These are phyloP conservation scores for Antennarius striatus DNA, from an alignment of 2,113 vertebrate species.

Conservation along the genomic window DNA sequence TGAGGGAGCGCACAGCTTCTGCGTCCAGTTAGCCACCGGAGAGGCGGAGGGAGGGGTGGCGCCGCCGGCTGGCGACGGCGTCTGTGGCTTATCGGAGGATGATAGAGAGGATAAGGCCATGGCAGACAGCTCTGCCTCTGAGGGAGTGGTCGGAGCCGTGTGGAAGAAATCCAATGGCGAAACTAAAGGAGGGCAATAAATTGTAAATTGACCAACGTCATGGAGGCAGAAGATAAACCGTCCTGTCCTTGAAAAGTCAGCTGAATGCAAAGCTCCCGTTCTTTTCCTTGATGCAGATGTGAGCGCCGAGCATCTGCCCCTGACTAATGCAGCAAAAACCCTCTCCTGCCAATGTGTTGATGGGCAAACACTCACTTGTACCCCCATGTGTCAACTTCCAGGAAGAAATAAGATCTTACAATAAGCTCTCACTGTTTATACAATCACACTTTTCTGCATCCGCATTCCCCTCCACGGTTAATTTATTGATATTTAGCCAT, in stretches of 20 bases:
- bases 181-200: slow-evolving; percentile 41
- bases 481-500: no score
- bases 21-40: slow-evolving; percentile 48
- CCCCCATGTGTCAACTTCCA: slow-evolving; percentile 43
- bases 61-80: slow-evolving; percentile 45
- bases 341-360: slow-evolving; percentile 51
- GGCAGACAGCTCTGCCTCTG: slow-evolving; percentile 60
- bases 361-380: slow-evolving; percentile 25
- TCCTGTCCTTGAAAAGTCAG: slow-evolving; percentile 18
- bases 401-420: slow-evolving; percentile 21
- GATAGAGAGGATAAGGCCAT: slow-evolving; percentile 59
- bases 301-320: slow-evolving; percentile 28
- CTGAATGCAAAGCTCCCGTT: slow-evolving; percentile 18
- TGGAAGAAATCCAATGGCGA: slow-evolving; percentile 79
- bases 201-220: neutral
- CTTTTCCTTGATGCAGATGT: slow-evolving; percentile 35
- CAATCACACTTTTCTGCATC: neutral
- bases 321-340: slow-evolving; percentile 65
- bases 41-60: slow-evolving; percentile 26
- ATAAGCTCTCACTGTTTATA: slow-evolving; percentile 22
- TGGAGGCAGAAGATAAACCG: neutral
- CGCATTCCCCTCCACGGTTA: neutral
- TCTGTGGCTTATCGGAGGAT: slow-evolving; percentile 41
- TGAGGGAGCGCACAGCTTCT: slow-evolving; percentile 41
- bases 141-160: slow-evolving; percentile 73